Conservation (phyloP, 2,797 vertebrate species). For the Nannoperca obscura region DNA sequence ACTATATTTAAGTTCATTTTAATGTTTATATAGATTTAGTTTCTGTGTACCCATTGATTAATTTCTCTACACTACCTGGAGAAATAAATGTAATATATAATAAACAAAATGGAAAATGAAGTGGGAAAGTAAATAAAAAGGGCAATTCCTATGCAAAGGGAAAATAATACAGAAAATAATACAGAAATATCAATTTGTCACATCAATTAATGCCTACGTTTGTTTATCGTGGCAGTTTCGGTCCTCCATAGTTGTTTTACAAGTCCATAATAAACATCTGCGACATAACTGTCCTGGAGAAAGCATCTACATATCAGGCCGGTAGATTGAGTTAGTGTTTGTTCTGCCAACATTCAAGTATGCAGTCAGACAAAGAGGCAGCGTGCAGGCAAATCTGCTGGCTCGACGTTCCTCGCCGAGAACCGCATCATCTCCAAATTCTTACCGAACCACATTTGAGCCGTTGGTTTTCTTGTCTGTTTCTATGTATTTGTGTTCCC, state of each 20-base stretch:
- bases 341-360: slow-evolving; percentile 11
- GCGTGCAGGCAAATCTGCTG: slow-evolving; percentile 4
- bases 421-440: not conserved
- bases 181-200: too few relatives aligned
- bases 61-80: not conserved
- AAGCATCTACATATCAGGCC: slow-evolving; percentile 18
- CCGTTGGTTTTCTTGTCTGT: not conserved
- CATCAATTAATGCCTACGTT: too few relatives aligned
- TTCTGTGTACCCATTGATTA: not conserved
- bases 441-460: not conserved
- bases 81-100: too few relatives aligned
- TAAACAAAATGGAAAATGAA: too few relatives aligned
- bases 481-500: not conserved
- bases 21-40: slow-evolving; percentile 1
- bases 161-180: too few relatives aligned
- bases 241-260: too few relatives aligned
- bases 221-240: too few relatives aligned
- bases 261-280: not conserved
- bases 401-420: not conserved
- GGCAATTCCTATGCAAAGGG: too few relatives aligned
- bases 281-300: slow-evolving; percentile 3
- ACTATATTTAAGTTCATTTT: slow-evolving; percentile 1
- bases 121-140: too few relatives aligned
- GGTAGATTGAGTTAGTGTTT: slow-evolving; percentile 20
- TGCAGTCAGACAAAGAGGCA: slow-evolving; percentile 8